These are phyloP conservation scores for Bombylius discolor DNA, from an alignment of 2,888 invertebrate species.

Conservation along the genomic window DNA sequence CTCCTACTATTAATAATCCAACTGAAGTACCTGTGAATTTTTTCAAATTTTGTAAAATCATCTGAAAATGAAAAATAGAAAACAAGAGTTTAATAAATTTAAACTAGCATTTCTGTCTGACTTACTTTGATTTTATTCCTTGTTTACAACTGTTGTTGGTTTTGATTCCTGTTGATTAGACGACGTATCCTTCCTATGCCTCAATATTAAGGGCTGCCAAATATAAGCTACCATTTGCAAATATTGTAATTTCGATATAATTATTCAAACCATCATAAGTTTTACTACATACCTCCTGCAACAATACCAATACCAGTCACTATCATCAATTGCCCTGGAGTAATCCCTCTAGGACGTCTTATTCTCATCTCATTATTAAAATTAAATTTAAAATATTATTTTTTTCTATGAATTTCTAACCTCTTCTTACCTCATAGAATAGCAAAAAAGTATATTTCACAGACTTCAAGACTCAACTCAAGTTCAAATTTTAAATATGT, in stretches of 20 bases:
- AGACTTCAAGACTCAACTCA: too few relatives aligned
- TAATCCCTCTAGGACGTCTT: slow-evolving; percentile 31
- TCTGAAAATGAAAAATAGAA: slow-evolving; percentile 19
- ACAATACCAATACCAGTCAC: slow-evolving; percentile 26
- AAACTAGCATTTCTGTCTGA: neutral
- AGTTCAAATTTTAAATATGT: too few relatives aligned
- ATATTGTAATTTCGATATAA: too few relatives aligned
- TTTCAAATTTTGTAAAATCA: slow-evolving; percentile 27
- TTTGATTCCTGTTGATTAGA: neutral
- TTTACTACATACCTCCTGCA: neutral
- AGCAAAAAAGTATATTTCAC: too few relatives aligned
- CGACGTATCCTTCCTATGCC: slow-evolving; percentile 20
- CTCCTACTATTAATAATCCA: slow-evolving; percentile 26
- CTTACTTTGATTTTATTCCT: neutral
- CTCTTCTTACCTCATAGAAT: too few relatives aligned
- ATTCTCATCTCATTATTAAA: slow-evolving; percentile 27
- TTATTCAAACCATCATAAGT: too few relatives aligned
- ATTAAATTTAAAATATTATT: too few relatives aligned
- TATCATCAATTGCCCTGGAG: slow-evolving; percentile 31
- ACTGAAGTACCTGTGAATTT: slow-evolving; percentile 21
- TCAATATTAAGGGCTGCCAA: slow-evolving; percentile 35
- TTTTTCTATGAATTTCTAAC: too few relatives aligned
- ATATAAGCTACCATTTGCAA: slow-evolving; percentile 24
- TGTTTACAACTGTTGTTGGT: neutral
- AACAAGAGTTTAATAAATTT: too few relatives aligned